These are phyloP conservation scores for Dryobota labecula DNA, from an alignment of 2,888 invertebrate genomes.

Conservation along the genomic window DNA sequence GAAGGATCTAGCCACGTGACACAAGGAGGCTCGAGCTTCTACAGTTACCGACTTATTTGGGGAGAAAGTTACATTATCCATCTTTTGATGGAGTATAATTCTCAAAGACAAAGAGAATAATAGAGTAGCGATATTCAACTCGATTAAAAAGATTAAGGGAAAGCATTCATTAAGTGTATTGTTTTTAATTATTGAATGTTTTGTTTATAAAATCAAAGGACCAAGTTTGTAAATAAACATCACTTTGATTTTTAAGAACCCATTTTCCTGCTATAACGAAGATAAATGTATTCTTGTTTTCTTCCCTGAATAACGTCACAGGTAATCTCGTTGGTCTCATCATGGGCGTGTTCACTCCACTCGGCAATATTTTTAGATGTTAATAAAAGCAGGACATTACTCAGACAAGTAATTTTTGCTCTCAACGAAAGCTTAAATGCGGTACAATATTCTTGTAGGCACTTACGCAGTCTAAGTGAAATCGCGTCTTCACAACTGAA, in stretches of 20 bases:
- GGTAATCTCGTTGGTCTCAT: constrained; percentile 78
- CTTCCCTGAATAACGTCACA: constrained; percentile 72
- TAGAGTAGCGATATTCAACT: constrained; percentile 21
- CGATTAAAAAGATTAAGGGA: constrained; percentile 19
- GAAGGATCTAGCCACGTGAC: constrained; percentile 52
- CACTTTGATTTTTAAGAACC: constrained; percentile 64
- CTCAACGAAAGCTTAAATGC: constrained; percentile 60
- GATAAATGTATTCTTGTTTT: constrained; percentile 75
- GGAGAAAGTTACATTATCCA: constrained; percentile 40
- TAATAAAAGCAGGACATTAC: constrained; percentile 81
- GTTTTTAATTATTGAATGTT: constrained; percentile 27
- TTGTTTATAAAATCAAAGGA: constrained; percentile 12
- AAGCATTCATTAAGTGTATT: constrained; percentile 17
- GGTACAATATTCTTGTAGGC: constrained; percentile 27
- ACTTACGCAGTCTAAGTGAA: constrained; percentile 27
- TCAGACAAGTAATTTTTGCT: constrained; percentile 78
- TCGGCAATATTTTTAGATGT: constrained; percentile 79
- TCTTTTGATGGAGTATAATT: constrained; percentile 37
- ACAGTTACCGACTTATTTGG: constrained; percentile 18
- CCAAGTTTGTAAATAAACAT: constrained; percentile 23
- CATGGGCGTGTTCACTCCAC: constrained; percentile 73
- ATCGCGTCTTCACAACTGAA: constrained; percentile 34
- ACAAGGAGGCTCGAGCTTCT: constrained; percentile 29
- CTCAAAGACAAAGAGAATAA: constrained; percentile 46
- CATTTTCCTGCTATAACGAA: constrained; percentile 65